Base-by-base conservation (phyloP, 2,113 vertebrate species). In the Phoenicopterus ruber region DNA sequence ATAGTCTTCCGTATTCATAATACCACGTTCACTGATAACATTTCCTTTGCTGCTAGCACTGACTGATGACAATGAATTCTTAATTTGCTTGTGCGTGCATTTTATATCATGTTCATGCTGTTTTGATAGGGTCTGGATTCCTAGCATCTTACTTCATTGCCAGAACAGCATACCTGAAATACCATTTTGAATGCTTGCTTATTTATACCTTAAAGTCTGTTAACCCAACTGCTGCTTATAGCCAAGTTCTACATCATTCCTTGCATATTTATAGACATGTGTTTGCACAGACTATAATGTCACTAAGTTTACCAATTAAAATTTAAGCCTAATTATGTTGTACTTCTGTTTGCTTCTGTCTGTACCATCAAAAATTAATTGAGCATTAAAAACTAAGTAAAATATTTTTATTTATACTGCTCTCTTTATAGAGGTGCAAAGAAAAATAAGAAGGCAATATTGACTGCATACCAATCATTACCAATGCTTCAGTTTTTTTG, bases 81-180 rank as follows among this genome's bases (percentile, higher is more conserved):
- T 95, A 28, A 81, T 88, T 83, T 95, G 10, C 38, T 84, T 79
- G 29, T 66, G 59, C 0, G 0, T 84, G n/a, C 65, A 83, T 87
- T 93, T 88, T 73, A 65, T 78, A 47, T 57, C 31, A 29, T 36
- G 22, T 65, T 66, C 54, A 55, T 70, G 44, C 16, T 88, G 17
- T 67, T 87, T 71, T 65, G 61, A 67, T 72, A 78, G 22, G 11
- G 36, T 50, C 55, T 88, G 67, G 18, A 88, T 90, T 96, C 90
- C 88, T 58, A 78, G 63, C 18, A 71, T 59, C 26, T 50, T 73
- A 55, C 54, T 94, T 91, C 55, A 47, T 38, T 91, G 40, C 72
- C 84, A 91, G 71, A 92, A 89, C 13, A 84, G 47, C 90, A 93
- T 96, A 95, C 55, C 79, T 82, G 90, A 93, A 96, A 97, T 96